Conservation (phyloP, 2,113 vertebrate species). For the Camelus dromedarius region DNA sequence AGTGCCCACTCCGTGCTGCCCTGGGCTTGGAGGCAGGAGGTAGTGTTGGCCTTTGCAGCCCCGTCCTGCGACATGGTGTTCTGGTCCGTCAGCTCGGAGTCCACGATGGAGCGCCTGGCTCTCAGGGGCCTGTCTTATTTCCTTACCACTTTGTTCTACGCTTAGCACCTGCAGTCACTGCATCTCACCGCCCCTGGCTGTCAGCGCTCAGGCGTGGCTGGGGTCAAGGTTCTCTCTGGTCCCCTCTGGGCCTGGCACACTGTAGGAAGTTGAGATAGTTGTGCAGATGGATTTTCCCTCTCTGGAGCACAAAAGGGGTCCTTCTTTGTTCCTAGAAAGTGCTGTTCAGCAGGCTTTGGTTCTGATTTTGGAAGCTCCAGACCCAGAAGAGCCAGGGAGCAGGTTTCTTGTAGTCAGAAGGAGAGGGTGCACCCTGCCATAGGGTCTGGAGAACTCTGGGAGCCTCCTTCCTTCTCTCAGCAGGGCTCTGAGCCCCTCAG, state of each 20-base stretch:
- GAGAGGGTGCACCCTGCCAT: background rate
- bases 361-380: background rate
- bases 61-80: background rate
- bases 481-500: rapidly evolving
- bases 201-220: background rate
- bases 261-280: background rate
- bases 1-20: rapidly evolving
- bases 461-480: background rate
- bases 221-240: background rate
- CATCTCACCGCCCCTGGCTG: too few species aligned
- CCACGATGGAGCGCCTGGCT: rapidly evolving
- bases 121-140: background rate
- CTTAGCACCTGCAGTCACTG: background rate
- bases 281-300: background rate
- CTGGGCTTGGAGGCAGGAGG: background rate
- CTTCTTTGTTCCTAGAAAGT: background rate
- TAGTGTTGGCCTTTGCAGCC: too few species aligned
- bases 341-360: background rate
- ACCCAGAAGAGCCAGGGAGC: background rate
- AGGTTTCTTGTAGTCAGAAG: background rate
- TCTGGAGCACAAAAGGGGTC: background rate
- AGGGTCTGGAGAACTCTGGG: background rate
- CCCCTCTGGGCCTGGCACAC: background rate
- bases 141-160: rapidly evolving
- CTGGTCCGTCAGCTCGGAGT: background rate